Evolutionary conservation across 2,888 invertebrate genomes (phyloP), one percentile per base, ranked within the genome.

Genomic region (Drosophila atripex): DNA sequence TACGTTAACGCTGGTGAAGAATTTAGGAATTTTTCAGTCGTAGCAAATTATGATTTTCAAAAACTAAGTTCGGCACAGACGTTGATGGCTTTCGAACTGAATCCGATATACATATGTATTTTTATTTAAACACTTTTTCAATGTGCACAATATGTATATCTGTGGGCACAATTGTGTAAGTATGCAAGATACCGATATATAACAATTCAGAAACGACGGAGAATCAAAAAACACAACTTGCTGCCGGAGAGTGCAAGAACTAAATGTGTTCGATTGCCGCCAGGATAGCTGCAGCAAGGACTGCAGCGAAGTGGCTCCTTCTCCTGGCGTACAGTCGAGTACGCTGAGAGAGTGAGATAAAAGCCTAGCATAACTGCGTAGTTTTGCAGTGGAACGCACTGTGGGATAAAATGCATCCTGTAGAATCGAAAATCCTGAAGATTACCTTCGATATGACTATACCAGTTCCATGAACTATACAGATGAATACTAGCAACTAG

Each of bases 181-280:
- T 80, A 66, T 84, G 72, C 73, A 78, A 72, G 64, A 71, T 88
- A 88, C 82, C 85, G 75, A 82, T 89, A 80, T 83, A 84, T 84
- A 88, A 86, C 78, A 89, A 84, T 75, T 89, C 83, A 76, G 77
- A 86, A 88, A 88, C 82, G 82, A 83, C 87, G 86, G 78, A 86
- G 84, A 84, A 88, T 84, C 83, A 88, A 91, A 91, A 90, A 91
- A 91, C 90, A 91, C 92, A 92, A 92, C 91, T 91, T 90, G 91
- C 91, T 90, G 91, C 90, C 89, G 89, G 90, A 91, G 91, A 92
- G 91, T 91, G 91, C 91, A 91, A 91, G 91, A 92, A 92, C 91
- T 91, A 92, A 92, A 92, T 92, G 92, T 18, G 39, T 76, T 75
- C 78, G 78, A 76, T 75, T 82, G 80, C 76, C 78, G 88, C 77